A percentile compares a stretch with the other conserved stretches of the same genome.
phyloP scores from a whole-genome alignment of 2,797 vertebrate species.

The Pipistrellus pygmaeus region DNA sequence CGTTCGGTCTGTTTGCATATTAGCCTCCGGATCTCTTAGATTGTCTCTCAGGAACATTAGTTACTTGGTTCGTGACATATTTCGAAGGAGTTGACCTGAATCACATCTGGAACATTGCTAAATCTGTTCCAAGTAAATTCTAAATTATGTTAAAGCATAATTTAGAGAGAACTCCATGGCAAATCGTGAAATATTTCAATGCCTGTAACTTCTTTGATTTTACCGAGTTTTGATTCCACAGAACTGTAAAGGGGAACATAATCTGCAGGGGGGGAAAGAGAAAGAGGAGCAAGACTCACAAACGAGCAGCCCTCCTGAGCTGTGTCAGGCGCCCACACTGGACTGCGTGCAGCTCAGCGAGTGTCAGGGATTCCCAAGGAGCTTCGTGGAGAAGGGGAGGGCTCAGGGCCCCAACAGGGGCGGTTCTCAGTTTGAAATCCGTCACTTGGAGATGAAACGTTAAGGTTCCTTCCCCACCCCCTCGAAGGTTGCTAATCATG shows the following conservation, averaged over 20 bases:
- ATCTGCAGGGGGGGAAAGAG: background rate
- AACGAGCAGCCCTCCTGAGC: background rate
- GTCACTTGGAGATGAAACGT: conserved; percentile 37
- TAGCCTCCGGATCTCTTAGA: background rate
- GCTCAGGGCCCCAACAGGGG: background rate
- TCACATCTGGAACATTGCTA: background rate
- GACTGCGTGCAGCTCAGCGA: background rate
- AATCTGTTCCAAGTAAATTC: background rate
- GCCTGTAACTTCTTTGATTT: background rate
- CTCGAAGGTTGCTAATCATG: background rate
- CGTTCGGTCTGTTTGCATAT: too few species aligned
- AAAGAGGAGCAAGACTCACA: background rate
- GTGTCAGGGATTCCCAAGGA: background rate
- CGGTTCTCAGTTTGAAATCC: background rate
- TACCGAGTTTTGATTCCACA: background rate
- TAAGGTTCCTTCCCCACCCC: background rate
- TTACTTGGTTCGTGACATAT: background rate
- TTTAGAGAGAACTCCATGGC: background rate
- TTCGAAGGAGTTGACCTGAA: background rate
- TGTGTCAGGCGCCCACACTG: background rate
- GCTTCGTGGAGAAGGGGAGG: background rate
- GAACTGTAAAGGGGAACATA: background rate
- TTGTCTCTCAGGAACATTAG: background rate
- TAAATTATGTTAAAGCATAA: background rate
- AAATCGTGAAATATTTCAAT: background rate